Conservation (phyloP, 1,140 invertebrate genomes). For the Drosophila sechellia region DNA sequence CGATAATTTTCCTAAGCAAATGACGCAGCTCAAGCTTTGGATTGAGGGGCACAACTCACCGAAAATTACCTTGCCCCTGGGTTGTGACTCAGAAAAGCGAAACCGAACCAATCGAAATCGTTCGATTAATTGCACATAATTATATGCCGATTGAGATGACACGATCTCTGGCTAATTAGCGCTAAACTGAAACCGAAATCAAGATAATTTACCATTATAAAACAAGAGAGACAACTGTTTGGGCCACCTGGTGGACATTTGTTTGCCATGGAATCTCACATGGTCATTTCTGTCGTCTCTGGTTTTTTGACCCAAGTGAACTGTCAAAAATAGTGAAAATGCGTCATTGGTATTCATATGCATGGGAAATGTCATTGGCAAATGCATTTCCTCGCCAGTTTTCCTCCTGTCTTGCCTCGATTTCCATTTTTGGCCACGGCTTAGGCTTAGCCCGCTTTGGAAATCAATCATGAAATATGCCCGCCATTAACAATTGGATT, state of each 20-base stretch:
- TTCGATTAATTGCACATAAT: conserved; percentile 42
- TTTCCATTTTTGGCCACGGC: conserved; percentile 50
- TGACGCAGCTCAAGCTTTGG: conserved; percentile 14
- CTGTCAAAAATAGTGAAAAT: conserved; percentile 44
- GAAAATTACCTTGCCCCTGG: conserved; percentile 32
- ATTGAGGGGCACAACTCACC: conserved; percentile 27
- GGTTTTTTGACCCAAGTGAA: conserved; percentile 27
- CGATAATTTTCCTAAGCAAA: conserved; percentile 14
- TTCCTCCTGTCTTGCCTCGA: neutral
- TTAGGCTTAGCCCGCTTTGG: conserved; percentile 22
- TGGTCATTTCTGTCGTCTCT: conserved; percentile 11
- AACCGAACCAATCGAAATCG: conserved; percentile 15
- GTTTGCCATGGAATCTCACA: conserved; percentile 10
- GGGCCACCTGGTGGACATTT: conserved; percentile 13
- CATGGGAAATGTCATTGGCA: conserved; percentile 31
- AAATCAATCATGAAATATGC: conserved; percentile 74
- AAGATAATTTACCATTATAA: conserved; percentile 2
- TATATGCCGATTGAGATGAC: conserved; percentile 8
- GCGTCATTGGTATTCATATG: conserved; percentile 12
- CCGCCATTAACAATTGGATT: conserved; percentile 71
- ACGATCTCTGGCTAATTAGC: conserved; percentile 36
- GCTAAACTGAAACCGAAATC: conserved; percentile 16
- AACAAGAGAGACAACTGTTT: conserved; percentile 3
- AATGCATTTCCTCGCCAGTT: conserved; percentile 29
- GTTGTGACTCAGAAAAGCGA: conserved; percentile 18